Percentiles rank a stretch among this genome's conserved stretches.
Conservation (phyloP, 2,888 invertebrate genomes). For the Scaptomyza polygonia region DNA sequence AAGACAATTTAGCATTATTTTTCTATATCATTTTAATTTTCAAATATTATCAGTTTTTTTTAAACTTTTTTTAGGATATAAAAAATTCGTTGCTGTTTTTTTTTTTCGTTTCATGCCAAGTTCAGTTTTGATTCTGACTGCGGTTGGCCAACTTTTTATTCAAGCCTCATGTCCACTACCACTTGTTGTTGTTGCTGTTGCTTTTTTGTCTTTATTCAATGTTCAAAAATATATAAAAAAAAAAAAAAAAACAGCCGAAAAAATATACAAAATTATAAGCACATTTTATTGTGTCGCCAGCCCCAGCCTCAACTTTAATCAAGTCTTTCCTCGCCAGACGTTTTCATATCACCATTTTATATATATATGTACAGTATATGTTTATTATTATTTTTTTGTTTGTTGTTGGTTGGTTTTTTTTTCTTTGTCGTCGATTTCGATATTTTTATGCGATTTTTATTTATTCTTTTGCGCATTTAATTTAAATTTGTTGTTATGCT, state of each 20-base stretch:
- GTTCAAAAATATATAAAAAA: conserved; percentile 40
- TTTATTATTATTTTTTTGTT: neutral
- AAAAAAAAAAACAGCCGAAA: neutral
- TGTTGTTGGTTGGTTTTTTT: conserved; percentile 5
- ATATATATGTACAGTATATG: too few species aligned
- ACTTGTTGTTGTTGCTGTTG: conserved; percentile 24
- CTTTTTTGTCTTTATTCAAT: conserved; percentile 29
- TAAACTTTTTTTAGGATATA: conserved; percentile 21
- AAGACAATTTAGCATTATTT: too few species aligned
- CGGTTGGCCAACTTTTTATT: conserved; percentile 47
- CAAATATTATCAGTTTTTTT: neutral
- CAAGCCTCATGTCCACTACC: conserved; percentile 40
- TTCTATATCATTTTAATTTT: too few species aligned
- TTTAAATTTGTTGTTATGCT: conserved; percentile 44
- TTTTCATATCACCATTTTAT: conserved; percentile 26
- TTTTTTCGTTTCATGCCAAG: neutral
- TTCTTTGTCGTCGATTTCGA: conserved; percentile 14
- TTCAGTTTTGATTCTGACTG: conserved; percentile 16
- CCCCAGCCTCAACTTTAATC: conserved; percentile 61
- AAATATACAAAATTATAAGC: conserved; percentile 57
- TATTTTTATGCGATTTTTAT: conserved; percentile 55
- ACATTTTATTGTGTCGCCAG: conserved; percentile 68
- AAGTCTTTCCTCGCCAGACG: conserved; percentile 40
- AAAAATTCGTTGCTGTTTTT: neutral
- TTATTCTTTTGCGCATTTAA: conserved; percentile 69